phyloP scores from a whole-genome alignment of 2,113 vertebrate species.

The Carettochelys insculpta region DNA sequence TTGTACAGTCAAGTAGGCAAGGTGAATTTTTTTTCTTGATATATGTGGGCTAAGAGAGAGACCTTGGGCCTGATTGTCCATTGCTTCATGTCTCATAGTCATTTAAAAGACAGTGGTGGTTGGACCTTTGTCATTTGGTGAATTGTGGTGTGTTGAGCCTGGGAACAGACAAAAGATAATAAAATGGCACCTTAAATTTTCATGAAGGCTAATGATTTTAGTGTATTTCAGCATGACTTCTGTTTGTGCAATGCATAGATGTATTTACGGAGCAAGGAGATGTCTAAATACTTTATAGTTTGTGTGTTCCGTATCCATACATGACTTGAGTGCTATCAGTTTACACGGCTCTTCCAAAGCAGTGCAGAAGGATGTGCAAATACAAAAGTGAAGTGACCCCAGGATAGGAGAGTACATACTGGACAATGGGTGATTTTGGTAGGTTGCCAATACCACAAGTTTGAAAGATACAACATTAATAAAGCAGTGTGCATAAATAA shows the following conservation, averaged over 20 bases:
- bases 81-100: background rate
- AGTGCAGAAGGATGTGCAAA: background rate
- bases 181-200: background rate
- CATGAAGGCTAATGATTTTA: background rate
- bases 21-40: background rate
- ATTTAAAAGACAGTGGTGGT: no score
- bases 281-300: background rate
- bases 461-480: background rate
- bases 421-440: background rate
- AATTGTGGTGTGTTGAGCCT: no score
- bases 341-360: background rate
- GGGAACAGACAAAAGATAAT: background rate
- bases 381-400: background rate
- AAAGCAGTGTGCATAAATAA: background rate
- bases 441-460: background rate
- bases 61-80: background rate
- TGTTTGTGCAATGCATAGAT: background rate
- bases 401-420: background rate
- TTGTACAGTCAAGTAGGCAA: background rate
- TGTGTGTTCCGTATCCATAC: background rate
- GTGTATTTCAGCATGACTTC: background rate
- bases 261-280: background rate
- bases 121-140: no score
- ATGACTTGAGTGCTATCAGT: background rate
- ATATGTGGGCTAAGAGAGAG: background rate